A percentile compares a stretch with the other conserved stretches of the same genome.
Conservation (phyloP, 2,888 invertebrate species). For the Athalia cordata region DNA sequence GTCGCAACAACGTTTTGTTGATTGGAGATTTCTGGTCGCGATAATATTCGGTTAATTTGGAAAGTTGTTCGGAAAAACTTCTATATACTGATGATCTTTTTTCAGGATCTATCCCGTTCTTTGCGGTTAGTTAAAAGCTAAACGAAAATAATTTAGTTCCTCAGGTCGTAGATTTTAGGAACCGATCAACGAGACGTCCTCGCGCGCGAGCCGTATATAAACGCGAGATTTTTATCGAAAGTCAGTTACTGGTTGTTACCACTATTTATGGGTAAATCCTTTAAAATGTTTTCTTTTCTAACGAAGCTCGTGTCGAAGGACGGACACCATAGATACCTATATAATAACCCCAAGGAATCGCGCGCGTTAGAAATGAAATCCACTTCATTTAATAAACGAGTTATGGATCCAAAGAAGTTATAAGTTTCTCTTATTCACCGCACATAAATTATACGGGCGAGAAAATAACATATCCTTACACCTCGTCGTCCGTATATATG, state of each 20-base stretch:
- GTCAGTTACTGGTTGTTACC: slow-evolving; percentile 43
- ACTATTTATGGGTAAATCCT: slow-evolving; percentile 37
- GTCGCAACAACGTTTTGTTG: slow-evolving; percentile 42
- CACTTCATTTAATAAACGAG: slow-evolving; percentile 6
- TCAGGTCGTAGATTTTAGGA: slow-evolving; percentile 34
- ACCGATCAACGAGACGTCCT: slow-evolving; percentile 9
- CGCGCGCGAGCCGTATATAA: neutral
- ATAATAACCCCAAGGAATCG: slow-evolving; percentile 30
- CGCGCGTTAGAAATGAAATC: slow-evolving; percentile 24
- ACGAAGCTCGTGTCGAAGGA: slow-evolving; percentile 42
- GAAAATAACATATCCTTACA: too few relatives aligned
- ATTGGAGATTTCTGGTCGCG: slow-evolving; percentile 36
- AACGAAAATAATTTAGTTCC: slow-evolving; percentile 37
- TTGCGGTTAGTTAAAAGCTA: slow-evolving; percentile 31
- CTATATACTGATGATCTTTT: slow-evolving; percentile 15
- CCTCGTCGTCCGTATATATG: too few relatives aligned
- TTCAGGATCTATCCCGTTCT: slow-evolving; percentile 2
- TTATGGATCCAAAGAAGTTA: neutral
- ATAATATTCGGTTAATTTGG: slow-evolving; percentile 43
- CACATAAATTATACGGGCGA: neutral
- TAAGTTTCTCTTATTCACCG: neutral
- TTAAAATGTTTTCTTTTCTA: slow-evolving; percentile 12
- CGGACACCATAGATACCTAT: slow-evolving; percentile 11
- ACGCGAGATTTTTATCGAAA: slow-evolving; percentile 42
- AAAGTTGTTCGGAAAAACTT: slow-evolving; percentile 37